These are phyloP conservation scores for Bembecia ichneumoniformis DNA, from an alignment of 2,888 invertebrate species.

Conservation along the genomic window DNA sequence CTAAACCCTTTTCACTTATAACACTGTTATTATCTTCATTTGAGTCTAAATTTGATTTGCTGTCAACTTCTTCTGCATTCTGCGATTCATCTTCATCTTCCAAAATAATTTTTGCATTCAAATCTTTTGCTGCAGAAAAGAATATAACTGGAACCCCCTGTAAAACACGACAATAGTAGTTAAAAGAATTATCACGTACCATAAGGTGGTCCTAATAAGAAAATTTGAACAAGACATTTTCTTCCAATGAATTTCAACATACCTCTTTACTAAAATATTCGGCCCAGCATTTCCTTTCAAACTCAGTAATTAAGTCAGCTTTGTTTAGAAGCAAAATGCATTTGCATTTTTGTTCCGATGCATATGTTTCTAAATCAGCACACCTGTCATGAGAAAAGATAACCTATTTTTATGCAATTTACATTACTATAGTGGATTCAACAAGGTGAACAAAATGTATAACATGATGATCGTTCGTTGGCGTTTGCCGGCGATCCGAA, in stretches of 20 bases:
- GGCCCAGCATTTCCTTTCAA: slow-evolving; percentile 88
- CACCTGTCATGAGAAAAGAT: slow-evolving; percentile 70
- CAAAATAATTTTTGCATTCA: slow-evolving; percentile 61
- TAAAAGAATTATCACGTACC: too few relatives aligned
- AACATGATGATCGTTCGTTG: too few relatives aligned
- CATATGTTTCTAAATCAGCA: slow-evolving; percentile 85
- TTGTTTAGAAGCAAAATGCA: slow-evolving; percentile 95
- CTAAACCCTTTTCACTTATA: slow-evolving; percentile 30
- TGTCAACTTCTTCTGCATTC: slow-evolving; percentile 16
- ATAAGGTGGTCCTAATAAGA: too few relatives aligned
- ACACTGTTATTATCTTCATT: slow-evolving; percentile 28
- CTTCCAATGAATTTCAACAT: slow-evolving; percentile 1
- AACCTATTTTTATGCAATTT: too few relatives aligned
- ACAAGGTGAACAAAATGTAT: too few relatives aligned
- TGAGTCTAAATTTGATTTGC: slow-evolving; percentile 39
- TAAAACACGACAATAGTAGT: slow-evolving; percentile 1
- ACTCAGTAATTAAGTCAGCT: slow-evolving; percentile 88
- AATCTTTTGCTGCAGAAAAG: slow-evolving; percentile 86
- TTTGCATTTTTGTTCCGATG: slow-evolving; percentile 55
- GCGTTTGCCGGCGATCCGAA: too few relatives aligned
- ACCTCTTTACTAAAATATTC: slow-evolving; percentile 82
- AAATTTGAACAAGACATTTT: too few relatives aligned
- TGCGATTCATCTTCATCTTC: slow-evolving; percentile 42
- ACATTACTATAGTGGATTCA: too few relatives aligned
- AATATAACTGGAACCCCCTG: slow-evolving; percentile 83